Evolutionary conservation across 2,888 invertebrate species (phyloP), one percentile per base, ranked within the genome.

Genomic region (Tupiocoris notatus): DNA sequence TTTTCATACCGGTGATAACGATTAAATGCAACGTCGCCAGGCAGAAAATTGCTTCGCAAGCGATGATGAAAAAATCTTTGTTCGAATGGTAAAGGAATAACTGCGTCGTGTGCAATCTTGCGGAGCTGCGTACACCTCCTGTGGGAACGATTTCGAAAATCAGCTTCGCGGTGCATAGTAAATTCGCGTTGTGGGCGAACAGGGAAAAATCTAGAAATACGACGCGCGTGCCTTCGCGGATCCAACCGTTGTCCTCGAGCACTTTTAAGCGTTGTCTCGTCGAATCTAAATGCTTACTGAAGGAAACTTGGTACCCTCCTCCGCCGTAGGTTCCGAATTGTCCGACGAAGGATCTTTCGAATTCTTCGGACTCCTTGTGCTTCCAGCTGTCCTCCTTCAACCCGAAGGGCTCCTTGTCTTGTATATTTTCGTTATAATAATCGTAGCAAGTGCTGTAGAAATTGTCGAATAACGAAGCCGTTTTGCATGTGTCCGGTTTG

Each of bases 121-220:
- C 56, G 22, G 16, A 25, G 7, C 71, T 23, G 24, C 62, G 39
- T 21, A 77, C 20, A 9, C 64, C 77, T 16, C 76, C 71, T 17
- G 20, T 21, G 2, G 71, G 70, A 58, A 56, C 63, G n/a, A 77
- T 16, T 25, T 77, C 70, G 21, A 77, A 73, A 65, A 73, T 1
- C 7, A 77, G 25, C 21, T 81, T 81, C 22, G 70, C 73, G 17
- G 89, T 86, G 81, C 88, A 89, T 83, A 92, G 90, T 18, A 91
- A 84, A 82, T 92, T 90, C 74, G 89, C 85, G 83, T 93, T 92
- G 0, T 88, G 88, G 82, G 93, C 92, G 83, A 90, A 92, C 24
- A 92, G 85, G 7, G 88, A 87, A 81, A 92, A 92, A 82, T 92
- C 92, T 0, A 92, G 81, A 78, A 92, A 87, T 18, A 92, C 83